Evolutionary conservation across 2,888 invertebrate species (phyloP).

Genomic region (Aporophyla lueneburgensis): DNA sequence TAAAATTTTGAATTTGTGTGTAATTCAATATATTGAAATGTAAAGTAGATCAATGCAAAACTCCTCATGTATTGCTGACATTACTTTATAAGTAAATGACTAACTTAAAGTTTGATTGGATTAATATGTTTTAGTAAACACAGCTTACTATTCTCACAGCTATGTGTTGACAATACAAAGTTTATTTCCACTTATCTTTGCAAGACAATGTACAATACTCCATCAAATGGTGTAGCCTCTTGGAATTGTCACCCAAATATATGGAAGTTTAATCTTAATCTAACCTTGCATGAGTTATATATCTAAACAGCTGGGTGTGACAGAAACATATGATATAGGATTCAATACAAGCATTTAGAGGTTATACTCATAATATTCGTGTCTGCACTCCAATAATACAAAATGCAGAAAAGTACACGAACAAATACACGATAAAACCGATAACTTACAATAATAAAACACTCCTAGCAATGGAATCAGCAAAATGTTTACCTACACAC

Average conservation of each 20-base stretch:
- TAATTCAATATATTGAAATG: background rate
- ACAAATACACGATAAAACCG: conserved; percentile 9
- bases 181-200: conserved; percentile 51
- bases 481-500: conserved; percentile 62
- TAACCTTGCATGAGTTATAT: conserved; percentile 48
- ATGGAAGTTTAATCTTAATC: conserved; percentile 31
- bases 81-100: conserved; percentile 24
- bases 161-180: conserved; percentile 52
- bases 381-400: conserved; percentile 10
- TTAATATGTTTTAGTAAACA: conserved; percentile 49
- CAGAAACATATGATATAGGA: conserved; percentile 62
- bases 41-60: background rate
- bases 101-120: conserved; percentile 44
- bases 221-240: conserved; percentile 25
- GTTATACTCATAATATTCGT: conserved; percentile 53
- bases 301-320: conserved; percentile 67
- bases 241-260: conserved; percentile 43
- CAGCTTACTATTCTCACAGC: conserved; percentile 40
- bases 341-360: conserved; percentile 57
- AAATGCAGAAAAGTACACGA: conserved; percentile 4
- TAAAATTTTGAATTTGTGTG: background rate
- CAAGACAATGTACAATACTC: conserved; percentile 52
- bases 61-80: background rate
- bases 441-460: conserved; percentile 32
- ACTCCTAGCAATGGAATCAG: conserved; percentile 26